Evolutionary conservation across 2,888 invertebrate species (phyloP), one percentile per base, ranked within the genome.

Genomic region (Notodonta ziczac): DNA sequence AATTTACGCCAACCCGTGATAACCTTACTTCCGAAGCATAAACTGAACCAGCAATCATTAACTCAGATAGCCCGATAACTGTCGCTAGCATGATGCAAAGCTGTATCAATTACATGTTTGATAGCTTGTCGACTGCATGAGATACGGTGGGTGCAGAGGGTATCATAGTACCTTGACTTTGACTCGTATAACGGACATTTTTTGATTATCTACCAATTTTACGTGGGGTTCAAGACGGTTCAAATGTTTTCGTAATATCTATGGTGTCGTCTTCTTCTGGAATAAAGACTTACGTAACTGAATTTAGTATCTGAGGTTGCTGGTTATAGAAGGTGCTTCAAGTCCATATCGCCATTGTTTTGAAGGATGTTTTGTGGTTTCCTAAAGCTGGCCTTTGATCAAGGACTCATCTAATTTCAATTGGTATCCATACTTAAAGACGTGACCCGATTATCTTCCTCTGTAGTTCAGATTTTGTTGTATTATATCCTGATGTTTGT

Each of bases 1-100:
- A 76, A 77, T 78, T 77, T 67, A 64, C 61, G 59, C 56, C 72
- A 74, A 80, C 74, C 81, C 67, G 6, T 12, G 84, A 83, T 84
- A 83, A 79, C 84, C 81, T 67, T 42, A 74, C 73, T 77, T 77
- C 81, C 81, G 75, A 74, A 68, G 74, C 54, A 60, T 50, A 58
- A 62, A 63, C 68, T 71, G 65, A 64, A 55, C 62, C 61, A 56
- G 62, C 66, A 69, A 73, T 69, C 63, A 62, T 54, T 54, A 58
- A 63, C 8, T 58, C 59, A 66, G 58, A 61, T 57, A 66, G 60
- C 60, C 51, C 50, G 69, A 72, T 72, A 72, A 61, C 56, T 46
- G 51, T 57, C 59, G 48, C 58, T 60, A 40, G 40, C 8, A 44
- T 69, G 54, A 66, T 68, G 65, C 62, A 62, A 68, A 67, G 14